These are phyloP conservation scores for Aldrovandia affinis DNA, from an alignment of 2,797 vertebrate genomes.

Conservation along the genomic window DNA sequence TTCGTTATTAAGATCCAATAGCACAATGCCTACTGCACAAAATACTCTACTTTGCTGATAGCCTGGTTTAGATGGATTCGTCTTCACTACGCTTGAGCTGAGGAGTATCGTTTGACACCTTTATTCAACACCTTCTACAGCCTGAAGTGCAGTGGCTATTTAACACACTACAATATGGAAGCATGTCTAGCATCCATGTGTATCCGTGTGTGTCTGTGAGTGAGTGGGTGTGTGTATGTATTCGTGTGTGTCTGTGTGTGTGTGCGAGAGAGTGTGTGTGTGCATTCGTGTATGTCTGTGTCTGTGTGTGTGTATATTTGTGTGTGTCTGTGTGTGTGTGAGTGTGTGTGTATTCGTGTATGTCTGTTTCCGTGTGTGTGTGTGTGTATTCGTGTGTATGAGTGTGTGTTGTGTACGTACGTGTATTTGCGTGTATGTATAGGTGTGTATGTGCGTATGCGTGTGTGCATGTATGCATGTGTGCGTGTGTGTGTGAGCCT, in stretches of 20 bases:
- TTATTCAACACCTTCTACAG: no score
- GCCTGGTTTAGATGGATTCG: no score
- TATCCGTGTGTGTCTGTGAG: constrained; percentile 4
- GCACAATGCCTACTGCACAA: no score
- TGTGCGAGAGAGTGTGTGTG: constrained; percentile 20
- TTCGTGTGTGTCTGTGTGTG: no score
- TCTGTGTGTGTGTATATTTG: not conserved
- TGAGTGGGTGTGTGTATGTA: no score
- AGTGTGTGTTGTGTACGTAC: no score
- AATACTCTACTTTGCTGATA: no score
- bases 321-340: not conserved
- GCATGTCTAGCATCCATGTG: not conserved
- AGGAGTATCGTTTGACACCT: not conserved
- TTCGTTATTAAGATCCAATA: no score
- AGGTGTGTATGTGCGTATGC: not conserved
- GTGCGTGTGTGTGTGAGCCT: not conserved
- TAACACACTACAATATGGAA: no score
- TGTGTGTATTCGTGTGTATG: no score
- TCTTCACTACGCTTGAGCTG: not conserved
- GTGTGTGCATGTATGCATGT: not conserved
- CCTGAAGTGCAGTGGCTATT: no score
- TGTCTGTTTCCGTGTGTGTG: no score
- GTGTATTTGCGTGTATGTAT: not conserved
- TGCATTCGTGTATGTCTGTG: not conserved
- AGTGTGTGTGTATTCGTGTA: not conserved